phyloP scores from a whole-genome alignment of 2,797 vertebrate species.

The Melanotaenia pygmaea region DNA sequence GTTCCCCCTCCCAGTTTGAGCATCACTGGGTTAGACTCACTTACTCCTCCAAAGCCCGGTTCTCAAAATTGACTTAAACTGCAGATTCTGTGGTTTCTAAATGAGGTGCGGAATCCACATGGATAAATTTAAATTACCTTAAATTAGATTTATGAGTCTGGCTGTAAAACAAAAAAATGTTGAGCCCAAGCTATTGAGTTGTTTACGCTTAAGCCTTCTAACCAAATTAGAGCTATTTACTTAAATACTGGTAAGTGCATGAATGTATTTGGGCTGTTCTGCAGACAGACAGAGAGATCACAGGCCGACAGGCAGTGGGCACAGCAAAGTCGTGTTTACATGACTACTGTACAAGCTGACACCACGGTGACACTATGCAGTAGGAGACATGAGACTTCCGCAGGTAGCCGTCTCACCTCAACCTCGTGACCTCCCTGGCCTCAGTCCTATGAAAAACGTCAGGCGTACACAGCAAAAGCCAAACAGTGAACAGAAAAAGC shows the following conservation, averaged over 20 bases:
- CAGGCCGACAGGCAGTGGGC: conserved; percentile 39
- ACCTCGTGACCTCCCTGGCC: conserved; percentile 58
- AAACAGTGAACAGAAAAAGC: conserved; percentile 73
- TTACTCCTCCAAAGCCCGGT: not conserved
- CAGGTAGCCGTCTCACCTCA: conserved; percentile 63
- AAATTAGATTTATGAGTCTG: conserved; percentile 30
- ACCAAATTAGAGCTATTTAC: conserved; percentile 40
- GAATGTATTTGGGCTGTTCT: conserved; percentile 28
- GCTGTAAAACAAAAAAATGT: conserved; percentile 20
- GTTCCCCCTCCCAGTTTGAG: no score
- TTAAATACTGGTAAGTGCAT: conserved; percentile 17
- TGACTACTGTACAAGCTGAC: conserved; percentile 67
- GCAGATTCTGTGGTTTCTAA: conserved; percentile 21
- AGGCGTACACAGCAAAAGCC: conserved; percentile 47
- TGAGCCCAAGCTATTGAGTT: conserved; percentile 26
- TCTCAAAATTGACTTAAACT: not conserved
- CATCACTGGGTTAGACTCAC: conserved; percentile 76
- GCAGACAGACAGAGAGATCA: conserved; percentile 38
- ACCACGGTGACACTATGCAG: conserved; percentile 62
- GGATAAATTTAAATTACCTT: conserved; percentile 13
- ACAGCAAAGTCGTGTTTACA: conserved; percentile 80
- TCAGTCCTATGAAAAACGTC: conserved; percentile 52
- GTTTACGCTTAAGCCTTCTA: conserved; percentile 26
- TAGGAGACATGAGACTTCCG: conserved; percentile 65
- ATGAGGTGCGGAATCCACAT: not conserved